phyloP scores from a whole-genome alignment of 1,140 invertebrate genomes.

The Brachionus rubens region DNA sequence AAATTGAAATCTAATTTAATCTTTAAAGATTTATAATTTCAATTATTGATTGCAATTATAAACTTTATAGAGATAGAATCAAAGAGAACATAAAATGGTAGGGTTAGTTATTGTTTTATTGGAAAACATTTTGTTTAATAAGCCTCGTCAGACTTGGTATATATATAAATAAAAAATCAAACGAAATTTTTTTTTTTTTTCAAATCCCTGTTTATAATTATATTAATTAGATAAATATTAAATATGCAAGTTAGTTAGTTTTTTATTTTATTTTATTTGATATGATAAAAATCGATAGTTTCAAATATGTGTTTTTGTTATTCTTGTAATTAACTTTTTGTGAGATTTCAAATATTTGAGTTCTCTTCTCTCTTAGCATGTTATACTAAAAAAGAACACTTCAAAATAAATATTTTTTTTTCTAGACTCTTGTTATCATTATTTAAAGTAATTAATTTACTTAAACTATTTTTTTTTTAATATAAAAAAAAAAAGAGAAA shows the following conservation, averaged over 20 bases:
- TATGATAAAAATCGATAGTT: slow-evolving; percentile 40
- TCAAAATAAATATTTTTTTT: slow-evolving; percentile 8
- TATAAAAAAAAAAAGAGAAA: slow-evolving; percentile 6
- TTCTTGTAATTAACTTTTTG: slow-evolving; percentile 40
- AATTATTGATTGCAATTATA: slow-evolving; percentile 34
- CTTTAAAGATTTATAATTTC: background rate
- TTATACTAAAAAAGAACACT: slow-evolving; percentile 23
- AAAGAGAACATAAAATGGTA: background rate
- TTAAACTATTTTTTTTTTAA: slow-evolving; percentile 36
- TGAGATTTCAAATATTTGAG: slow-evolving; percentile 39
- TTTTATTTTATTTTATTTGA: slow-evolving; percentile 28
- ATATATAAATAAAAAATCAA: background rate
- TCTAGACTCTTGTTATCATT: slow-evolving; percentile 18
- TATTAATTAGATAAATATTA: slow-evolving; percentile 43
- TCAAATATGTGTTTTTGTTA: slow-evolving; percentile 32
- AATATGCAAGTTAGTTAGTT: slow-evolving; percentile 35
- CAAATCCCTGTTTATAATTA: slow-evolving; percentile 38
- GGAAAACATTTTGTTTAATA: background rate
- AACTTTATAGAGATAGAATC: background rate
- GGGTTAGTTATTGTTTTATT: background rate
- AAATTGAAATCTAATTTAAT: background rate
- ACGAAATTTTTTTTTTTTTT: background rate
- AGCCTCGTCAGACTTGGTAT: background rate
- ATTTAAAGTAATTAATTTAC: slow-evolving; percentile 42
- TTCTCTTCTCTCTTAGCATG: slow-evolving; percentile 7